These are phyloP conservation scores for Pelobates cultripes DNA, from an alignment of 2,797 vertebrate genomes.

Conservation along the genomic window DNA sequence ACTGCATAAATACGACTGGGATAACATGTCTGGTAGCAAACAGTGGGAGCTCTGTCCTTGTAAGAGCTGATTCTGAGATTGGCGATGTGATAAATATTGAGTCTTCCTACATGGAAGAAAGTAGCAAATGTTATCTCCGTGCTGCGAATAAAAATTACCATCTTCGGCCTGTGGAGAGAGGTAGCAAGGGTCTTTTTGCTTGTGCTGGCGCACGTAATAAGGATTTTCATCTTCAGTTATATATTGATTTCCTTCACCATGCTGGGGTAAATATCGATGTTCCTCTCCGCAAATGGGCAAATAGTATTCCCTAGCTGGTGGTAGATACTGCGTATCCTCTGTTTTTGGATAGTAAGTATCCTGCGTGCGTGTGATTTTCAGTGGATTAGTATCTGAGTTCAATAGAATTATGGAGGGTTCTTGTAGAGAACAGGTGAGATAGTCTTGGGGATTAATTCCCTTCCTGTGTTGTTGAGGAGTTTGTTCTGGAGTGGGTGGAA, in stretches of 20 bases:
- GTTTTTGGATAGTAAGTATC: not conserved
- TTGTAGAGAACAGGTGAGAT: constrained; percentile 77
- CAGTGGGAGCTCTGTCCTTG: constrained; percentile 4
- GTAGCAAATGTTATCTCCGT: not conserved
- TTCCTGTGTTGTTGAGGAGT: constrained; percentile 93
- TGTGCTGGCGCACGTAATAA: not conserved
- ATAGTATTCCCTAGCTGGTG: constrained; percentile 72
- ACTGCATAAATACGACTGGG: constrained; percentile 79
- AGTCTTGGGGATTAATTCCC: constrained; percentile 79
- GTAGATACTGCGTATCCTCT: constrained; percentile 22
- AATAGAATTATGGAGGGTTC: constrained; percentile 79
- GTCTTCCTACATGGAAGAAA: not conserved
- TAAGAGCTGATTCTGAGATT: constrained; percentile 1
- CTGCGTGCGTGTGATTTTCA: constrained; percentile 25
- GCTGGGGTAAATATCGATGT: constrained; percentile 77
- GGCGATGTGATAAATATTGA: constrained; percentile 12
- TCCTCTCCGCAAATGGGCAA: constrained; percentile 60
- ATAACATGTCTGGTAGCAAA: constrained; percentile 65
- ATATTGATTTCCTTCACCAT: constrained; percentile 9
- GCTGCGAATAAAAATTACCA: constrained; percentile 1
- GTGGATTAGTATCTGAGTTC: constrained; percentile 74
- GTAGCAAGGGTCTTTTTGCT: constrained; percentile 13
- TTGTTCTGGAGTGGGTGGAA: constrained; percentile 94
- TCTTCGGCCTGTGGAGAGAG: constrained; percentile 16
- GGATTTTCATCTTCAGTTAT: not conserved